phyloP scores from a whole-genome alignment of 1,140 invertebrate genomes.

The Aphelinus atriplicis region DNA sequence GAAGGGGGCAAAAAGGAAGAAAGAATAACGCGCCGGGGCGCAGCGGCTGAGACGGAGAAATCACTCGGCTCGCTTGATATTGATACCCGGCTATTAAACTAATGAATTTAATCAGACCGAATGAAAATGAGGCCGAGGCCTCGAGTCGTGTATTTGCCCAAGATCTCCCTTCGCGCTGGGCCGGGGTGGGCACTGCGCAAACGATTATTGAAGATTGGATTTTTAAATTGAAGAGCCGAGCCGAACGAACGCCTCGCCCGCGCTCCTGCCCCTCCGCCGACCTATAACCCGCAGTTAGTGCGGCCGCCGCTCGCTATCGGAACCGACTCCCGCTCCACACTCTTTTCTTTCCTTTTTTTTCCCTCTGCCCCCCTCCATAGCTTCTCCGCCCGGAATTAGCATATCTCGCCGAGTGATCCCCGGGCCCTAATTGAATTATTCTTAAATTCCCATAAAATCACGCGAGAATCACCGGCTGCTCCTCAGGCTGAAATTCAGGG shows the following conservation, averaged over 20 bases:
- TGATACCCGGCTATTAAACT: slow-evolving; percentile 64
- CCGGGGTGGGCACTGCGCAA: slow-evolving; percentile 51
- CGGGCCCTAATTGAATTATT: slow-evolving; percentile 67
- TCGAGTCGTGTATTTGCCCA: slow-evolving; percentile 50
- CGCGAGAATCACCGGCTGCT: slow-evolving; percentile 61
- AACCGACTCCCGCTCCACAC: slow-evolving; percentile 21
- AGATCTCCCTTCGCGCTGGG: slow-evolving; percentile 34
- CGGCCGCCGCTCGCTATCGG: slow-evolving; percentile 38
- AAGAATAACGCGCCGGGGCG: slow-evolving; percentile 35
- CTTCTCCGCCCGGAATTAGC: slow-evolving; percentile 56
- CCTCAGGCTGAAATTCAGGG: slow-evolving; percentile 4
- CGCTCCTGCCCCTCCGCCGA: slow-evolving; percentile 25
- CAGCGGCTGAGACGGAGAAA: slow-evolving; percentile 42
- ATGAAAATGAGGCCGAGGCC: slow-evolving; percentile 62
- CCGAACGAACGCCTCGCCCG: slow-evolving; percentile 44
- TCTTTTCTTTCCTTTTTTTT: slow-evolving; percentile 44
- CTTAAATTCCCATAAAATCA: slow-evolving; percentile 68
- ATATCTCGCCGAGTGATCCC: slow-evolving; percentile 66
- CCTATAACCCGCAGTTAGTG: slow-evolving; percentile 51
- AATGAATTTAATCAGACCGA: slow-evolving; percentile 67
- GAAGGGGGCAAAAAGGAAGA: slow-evolving; percentile 39
- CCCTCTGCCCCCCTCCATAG: slow-evolving; percentile 6
- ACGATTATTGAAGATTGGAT: slow-evolving; percentile 67
- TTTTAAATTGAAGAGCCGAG: slow-evolving; percentile 62
- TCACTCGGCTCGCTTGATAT: slow-evolving; percentile 60